A percentile compares a stretch with the other conserved stretches of the same genome.
phyloP scores from a whole-genome alignment of 2,888 invertebrate genomes.

The Himalopsyche tibetana region DNA sequence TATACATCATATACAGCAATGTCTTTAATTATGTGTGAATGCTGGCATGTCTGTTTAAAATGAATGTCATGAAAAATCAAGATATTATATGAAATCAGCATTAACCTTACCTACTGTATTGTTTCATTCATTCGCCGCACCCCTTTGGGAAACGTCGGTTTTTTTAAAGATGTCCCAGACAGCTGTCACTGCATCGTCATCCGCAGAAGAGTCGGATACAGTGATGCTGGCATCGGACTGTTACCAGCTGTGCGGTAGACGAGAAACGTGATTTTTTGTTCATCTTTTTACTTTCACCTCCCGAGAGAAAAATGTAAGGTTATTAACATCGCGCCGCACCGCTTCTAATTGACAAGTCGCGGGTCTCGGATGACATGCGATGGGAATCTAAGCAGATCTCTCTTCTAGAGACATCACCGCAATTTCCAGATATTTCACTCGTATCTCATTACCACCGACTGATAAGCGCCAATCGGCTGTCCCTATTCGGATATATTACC shows the following conservation, averaged over 20 bases:
- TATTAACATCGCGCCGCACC: slow-evolving; percentile 19
- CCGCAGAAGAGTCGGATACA: neutral
- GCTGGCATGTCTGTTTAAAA: no score
- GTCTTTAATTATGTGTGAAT: no score
- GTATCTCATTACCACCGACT: neutral
- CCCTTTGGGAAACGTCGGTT: no score
- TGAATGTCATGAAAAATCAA: no score
- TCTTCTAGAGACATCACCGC: slow-evolving; percentile 38
- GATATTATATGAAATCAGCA: no score
- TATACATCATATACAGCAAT: no score
- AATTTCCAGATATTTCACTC: slow-evolving; percentile 27
- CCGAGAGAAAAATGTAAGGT: slow-evolving; percentile 34
- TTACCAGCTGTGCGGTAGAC: slow-evolving; percentile 39
- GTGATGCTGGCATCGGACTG: slow-evolving; percentile 27
- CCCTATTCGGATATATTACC: no score
- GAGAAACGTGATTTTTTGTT: slow-evolving; percentile 37
- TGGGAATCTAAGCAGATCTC: slow-evolving; percentile 36
- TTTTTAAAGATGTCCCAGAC: neutral
- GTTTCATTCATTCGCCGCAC: no score
- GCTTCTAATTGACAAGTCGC: slow-evolving; percentile 43
- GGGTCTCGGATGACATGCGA: slow-evolving; percentile 40
- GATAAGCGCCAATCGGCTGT: no score
- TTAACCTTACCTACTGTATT: no score
- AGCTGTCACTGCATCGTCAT: neutral
- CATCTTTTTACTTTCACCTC: slow-evolving; percentile 40